Evolutionary conservation across 2,797 vertebrate species (phyloP), one percentile per base, ranked within the genome.

Genomic region (Tiaroga cobitis): DNA sequence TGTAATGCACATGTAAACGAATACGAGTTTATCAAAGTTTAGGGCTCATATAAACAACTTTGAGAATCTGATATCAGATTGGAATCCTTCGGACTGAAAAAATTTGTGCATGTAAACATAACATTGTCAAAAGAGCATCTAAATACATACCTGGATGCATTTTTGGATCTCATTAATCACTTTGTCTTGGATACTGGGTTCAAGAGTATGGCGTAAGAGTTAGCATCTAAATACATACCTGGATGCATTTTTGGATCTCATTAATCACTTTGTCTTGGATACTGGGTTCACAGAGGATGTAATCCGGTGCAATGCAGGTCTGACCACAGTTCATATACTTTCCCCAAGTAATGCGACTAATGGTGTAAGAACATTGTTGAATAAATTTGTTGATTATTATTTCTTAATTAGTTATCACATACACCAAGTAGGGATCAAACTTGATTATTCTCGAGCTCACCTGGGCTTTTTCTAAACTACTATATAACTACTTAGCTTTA

Each of bases 271-370:
- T 80, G 85, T 86, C 75, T 87, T 96, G 94, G 83, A 94, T 93
- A 76, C 91, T 91, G 0, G 93, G 90, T 37, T 96, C 92, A 2
- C 97, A 97, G 67, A 97, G 93, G 80, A 97, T 21, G 59, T 97
- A 97, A 91, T 97, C 96, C 0, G 97, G 97, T 39, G 97, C 96
- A 0, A 97, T 95, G 89, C 96, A 97, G 0, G 95, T 96, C 54
- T 97, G 96, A 6, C 96, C 96, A 21, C 95, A 96, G 85, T 97
- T 97, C 69, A 93, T 61, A 89, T 91, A 96, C 78, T 96, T 96
- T 3, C 96, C 96, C 96, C 96, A 97, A 0, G 96, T 89, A 78
- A 97, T 94, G 3, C 96, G 93, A 72, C 96, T 97, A 16, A 37
- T 15, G 76, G 74, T 61, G 65, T 19, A 59, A 32, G 63, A 54